Evolutionary conservation across 2,888 invertebrate species (phyloP), one percentile per base, ranked within the genome.

Genomic region (Elysia crispata): DNA sequence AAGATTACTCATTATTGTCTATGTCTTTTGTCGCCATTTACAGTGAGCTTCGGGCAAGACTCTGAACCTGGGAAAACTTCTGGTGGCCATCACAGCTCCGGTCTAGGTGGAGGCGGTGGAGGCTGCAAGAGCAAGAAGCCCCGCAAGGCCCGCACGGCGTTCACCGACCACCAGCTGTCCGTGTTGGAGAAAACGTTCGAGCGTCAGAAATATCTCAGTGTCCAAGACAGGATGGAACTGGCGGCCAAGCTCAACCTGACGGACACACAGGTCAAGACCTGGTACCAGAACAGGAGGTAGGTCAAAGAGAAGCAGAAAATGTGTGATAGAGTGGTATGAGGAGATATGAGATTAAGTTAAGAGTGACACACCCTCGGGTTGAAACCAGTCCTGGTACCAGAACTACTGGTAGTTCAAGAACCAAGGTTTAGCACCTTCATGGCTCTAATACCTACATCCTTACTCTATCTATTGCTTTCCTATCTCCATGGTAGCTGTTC

Each of bases 221-320:
- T 92, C 6, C 99, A 98, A 92, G 99, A 99, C 92, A 88, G 99
- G 86, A 98, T 99, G 97, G 99, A 99, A 93, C 94, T 99, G 89
- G 99, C 99, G 0, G 96, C 97, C 74, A 97, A 93, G 94, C 91
- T 99, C 88, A 97, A 97, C 90, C 94, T 99, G 81, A 98, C 97
- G 66, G 99, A 99, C 93, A 99, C 99, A 76, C 99, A 99, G 94
- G 99, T 99, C 92, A 99, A 99, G 94, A 99, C 99, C 89, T 99
- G 99, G 99, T 99, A 99, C 93, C 99, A 99, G 93, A 99, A 99
- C 92, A 94, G 99, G 94, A 95, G 98, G 98, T 92, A 81, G 62
- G 85, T 64, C 3, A 3, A 23, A 18, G 60, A 11, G 41, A 6
- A 6, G 11, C 5, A 41, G 41, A n/a, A n/a, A n/a, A n/a, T n/a